Base-by-base conservation (phyloP, 1,140 invertebrate genomes). In the Leptoteleia sp. region DNA sequence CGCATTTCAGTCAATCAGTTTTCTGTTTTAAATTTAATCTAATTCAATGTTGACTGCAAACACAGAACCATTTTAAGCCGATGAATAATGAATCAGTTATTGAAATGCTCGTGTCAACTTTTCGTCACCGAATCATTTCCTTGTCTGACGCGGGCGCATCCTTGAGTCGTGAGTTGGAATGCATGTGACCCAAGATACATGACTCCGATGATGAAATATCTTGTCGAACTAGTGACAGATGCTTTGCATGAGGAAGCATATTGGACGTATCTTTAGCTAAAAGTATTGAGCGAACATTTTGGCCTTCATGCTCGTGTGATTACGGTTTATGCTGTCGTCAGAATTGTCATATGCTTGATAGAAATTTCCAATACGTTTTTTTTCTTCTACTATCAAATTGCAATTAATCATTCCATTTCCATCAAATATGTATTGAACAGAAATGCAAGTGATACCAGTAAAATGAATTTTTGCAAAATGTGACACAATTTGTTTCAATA, bases 201-300 rank as follows among this genome's bases (percentile, higher is more conserved):
- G 70, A 73, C 50, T 62, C 19, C 42, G 43, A 72, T 80, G 71
- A 76, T 68, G 77, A 80, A 76, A 76, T 67, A 25, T 47, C 50
- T 65, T 48, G 64, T 75, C 47, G 43, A 61, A 67, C 65, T 76
- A 80, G 68, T 80, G 78, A 72, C 78, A 64, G 67, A 72, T 76
- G 45, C 33, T 55, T 68, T 75, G 77, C 43, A 67, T 75, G 54
- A 75, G 71, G 77, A 76, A 75, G 77, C 65, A 50, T 13, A 72
- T 55, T 17, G 13, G 45, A 47, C 7, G 27, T 73, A 64, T 76
- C 65, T 65, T 65, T 64, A 72, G 68, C 54, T 77, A 73, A 59
- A 72, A 72, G 6, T 68, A 17, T 62, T 40, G 43, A 42, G 47
- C 29, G 27, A 29, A 67, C 12, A 54, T 47, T 65, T 72, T 19